Conservation (phyloP, 2,113 vertebrate genomes). For the Orthochromis indermauri region DNA sequence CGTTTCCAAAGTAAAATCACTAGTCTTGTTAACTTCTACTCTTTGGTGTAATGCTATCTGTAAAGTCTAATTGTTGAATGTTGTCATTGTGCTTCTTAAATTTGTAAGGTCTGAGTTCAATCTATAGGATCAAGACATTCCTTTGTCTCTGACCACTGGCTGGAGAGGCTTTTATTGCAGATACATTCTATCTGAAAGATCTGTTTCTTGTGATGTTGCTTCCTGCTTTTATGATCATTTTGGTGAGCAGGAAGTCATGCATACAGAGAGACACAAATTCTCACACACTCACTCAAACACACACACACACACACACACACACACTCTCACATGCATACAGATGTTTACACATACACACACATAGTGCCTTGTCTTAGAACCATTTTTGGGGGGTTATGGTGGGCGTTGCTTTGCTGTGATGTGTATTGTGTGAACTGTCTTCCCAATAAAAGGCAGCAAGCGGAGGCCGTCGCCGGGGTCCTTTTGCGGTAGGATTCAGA, state of each 20-base stretch:
- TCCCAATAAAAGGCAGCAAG: too few species aligned
- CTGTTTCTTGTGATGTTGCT: not conserved
- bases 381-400: not conserved
- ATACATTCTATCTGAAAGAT: fast-evolving
- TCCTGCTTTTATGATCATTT: not conserved
- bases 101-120: not conserved
- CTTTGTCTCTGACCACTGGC: not conserved
- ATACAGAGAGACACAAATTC: not conserved
- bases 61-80: not conserved
- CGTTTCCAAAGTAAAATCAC: not conserved
- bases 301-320: too few species aligned
- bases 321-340: not conserved
- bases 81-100: not conserved
- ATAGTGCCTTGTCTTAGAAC: not conserved
- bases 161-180: not conserved
- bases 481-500: too few species aligned
- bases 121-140: not conserved
- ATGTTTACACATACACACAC: not conserved
- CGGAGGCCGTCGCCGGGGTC: too few species aligned
- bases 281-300: not conserved
- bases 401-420: too few species aligned
- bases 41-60: not conserved
- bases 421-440: too few species aligned
- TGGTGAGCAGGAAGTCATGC: not conserved
- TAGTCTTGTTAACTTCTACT: not conserved